phyloP scores from a whole-genome alignment of 2,113 vertebrate genomes.

The Taxidea taxus region DNA sequence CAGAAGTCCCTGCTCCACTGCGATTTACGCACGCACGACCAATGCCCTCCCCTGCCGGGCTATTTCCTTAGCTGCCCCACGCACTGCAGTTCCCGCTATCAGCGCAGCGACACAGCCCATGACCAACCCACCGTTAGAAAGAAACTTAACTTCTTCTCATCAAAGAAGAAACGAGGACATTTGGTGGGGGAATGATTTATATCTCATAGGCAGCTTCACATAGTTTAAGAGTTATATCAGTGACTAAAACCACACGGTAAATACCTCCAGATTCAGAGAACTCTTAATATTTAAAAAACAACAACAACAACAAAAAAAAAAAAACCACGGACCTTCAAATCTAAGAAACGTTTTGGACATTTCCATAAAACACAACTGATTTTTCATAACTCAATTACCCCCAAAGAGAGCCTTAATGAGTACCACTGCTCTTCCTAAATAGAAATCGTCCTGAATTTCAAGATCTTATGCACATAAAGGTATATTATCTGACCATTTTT shows the following conservation, averaged over 20 bases:
- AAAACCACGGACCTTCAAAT: slow-evolving; percentile 40
- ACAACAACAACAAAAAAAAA: no score
- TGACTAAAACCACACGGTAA: slow-evolving; percentile 63
- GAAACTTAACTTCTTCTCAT: slow-evolving; percentile 37
- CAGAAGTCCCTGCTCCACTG: background rate
- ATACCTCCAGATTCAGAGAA: slow-evolving; percentile 68
- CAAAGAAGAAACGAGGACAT: slow-evolving; percentile 49
- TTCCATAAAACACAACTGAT: slow-evolving; percentile 64
- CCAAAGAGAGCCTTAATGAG: slow-evolving; percentile 45
- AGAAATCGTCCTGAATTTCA: slow-evolving; percentile 57
- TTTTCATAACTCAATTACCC: slow-evolving; percentile 58
- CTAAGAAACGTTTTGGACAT: slow-evolving; percentile 40
- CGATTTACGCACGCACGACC: background rate
- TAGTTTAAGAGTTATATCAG: slow-evolving; percentile 74
- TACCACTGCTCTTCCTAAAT: slow-evolving; percentile 3
- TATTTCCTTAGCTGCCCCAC: background rate
- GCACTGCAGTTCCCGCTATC: background rate
- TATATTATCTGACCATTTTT: slow-evolving; percentile 63
- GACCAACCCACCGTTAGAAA: background rate
- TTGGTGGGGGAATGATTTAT: slow-evolving; percentile 53
- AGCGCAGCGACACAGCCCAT: background rate
- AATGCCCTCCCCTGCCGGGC: background rate
- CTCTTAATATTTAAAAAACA: no score
- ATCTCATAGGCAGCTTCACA: slow-evolving; percentile 64
- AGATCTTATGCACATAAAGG: slow-evolving; percentile 41